A percentile compares a stretch with the other conserved stretches of the same genome.
Conservation (phyloP, 2,113 vertebrate genomes). For the Brevimyrus niger region DNA sequence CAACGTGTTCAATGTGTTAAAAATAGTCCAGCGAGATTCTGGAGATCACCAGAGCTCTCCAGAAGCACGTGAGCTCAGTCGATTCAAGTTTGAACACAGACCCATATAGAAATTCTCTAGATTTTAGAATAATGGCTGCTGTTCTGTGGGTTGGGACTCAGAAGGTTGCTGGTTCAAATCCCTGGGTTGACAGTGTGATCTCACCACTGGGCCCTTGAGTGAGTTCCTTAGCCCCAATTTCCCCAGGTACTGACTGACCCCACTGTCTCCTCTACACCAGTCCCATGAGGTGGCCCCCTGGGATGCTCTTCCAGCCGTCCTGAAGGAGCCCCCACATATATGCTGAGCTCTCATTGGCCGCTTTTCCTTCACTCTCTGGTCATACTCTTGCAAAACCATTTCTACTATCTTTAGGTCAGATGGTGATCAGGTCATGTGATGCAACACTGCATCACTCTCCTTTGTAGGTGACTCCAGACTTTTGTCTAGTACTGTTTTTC, state of each 20-base stretch:
- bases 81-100: neutral
- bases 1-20: neutral
- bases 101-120: neutral
- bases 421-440: neutral
- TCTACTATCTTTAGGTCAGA: neutral
- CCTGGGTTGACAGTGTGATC: neutral
- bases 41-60: neutral
- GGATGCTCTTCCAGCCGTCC: neutral
- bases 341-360: neutral
- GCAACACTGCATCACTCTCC: neutral
- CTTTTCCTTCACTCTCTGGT: neutral
- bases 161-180: neutral
- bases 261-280: neutral
- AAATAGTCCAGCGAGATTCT: neutral
- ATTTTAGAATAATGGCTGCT: neutral
- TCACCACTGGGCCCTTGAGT: neutral
- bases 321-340: neutral
- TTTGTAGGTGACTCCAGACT: neutral
- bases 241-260: neutral
- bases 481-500: neutral
- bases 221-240: neutral
- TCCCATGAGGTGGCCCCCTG: neutral
- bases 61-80: neutral
- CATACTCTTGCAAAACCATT: neutral
- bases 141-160: neutral